Evolutionary conservation across 1,140 invertebrate genomes (phyloP), one percentile per base, ranked within the genome.

Genomic region (Holotrichia oblita): DNA sequence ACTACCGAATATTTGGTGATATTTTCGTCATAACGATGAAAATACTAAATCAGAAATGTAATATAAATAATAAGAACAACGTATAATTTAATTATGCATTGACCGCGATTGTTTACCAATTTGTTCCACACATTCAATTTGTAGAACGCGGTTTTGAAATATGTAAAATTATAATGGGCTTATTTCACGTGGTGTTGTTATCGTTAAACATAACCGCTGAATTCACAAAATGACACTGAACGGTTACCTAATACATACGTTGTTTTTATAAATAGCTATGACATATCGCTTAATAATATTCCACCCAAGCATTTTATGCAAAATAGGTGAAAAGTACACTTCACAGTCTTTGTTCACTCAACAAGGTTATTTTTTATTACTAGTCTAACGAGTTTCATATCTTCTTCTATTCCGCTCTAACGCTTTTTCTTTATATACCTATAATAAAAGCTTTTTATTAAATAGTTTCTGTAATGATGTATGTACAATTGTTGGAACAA

Each of bases 281-380:
- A 55, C 48, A 55, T 55, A 55, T 55, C 48, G 14, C 14, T 55
- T 55, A 55, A n/a, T 55, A 55, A 55, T 55, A 17, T 55, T 55
- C 48, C 48, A 55, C 48, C 48, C n/a, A 17, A 55, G 48, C 48
- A 55, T 55, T 14, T 55, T 55, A 55, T 55, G 48, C 48, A 55
- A 55, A 55, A 6, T 55, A 55, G 48, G 48, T 17, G 48, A 55
- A 55, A 55, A 55, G 48, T 17, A 55, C 48, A 55, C 14, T 55
- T 55, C 14, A 55, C 14, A 55, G 48, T n/a, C 48, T 6, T 55
- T 55, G 14, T 55, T n/a, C 6, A 3, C 17, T 17, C 48, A 55
- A 55, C 48, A 17, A 55, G 48, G 48, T 55, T 55, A 17, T n/a
- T 55, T 55, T 55, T 55, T 55, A 55, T 55, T 55, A 17, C 14